Base-by-base conservation (phyloP, 2,888 invertebrate genomes). In the Phytoseiulus persimilis region DNA sequence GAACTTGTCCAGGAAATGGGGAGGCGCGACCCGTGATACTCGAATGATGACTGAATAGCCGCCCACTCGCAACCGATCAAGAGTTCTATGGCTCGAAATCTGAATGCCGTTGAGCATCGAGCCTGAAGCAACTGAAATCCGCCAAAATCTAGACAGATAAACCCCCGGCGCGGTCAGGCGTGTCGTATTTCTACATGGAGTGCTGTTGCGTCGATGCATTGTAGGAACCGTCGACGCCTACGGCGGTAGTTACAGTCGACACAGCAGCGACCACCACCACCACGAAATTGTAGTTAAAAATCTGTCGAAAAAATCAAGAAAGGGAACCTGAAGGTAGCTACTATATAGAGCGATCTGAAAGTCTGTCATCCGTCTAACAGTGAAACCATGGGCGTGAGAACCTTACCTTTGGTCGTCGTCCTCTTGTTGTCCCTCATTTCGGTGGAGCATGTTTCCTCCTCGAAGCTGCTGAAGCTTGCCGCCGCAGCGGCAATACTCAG, bases 391-490 rank as follows among this genome's bases (percentile, higher is more conserved):
- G 65, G 18, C 5, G 65, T 65, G 65, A 65, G 18, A 65, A 65
- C 65, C 5, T 65, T 65, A 23, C 28, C 65, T 14, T 65, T 14
- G 65, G 5, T 65, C 1, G 23, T 65, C 5, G 11, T 65, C 14
- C 28, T 65, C 23, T 2, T 65, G 65, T 14, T 14, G 6, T 46
- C 28, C 5, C 9, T 65, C 65, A 2, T 23, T 18, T 65, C 65
- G 14, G 65, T 65, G 65, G 65, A 65, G 14, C 18, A 65, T 65
- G 65, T 65, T 18, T 65, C 65, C 65, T 2, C 87, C 18, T n/a
- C 32, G 87, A 87, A 87, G n/a, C 87, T 31, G 33, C 39, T 87
- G 39, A 87, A 33, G 33, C 45, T 87, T 28, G 87, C 87, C 28
- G 87, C 87, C 1, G 87, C 39, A 32, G 87, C 87, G 9, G 87